A percentile compares a stretch with the other conserved stretches of the same genome.
Conservation (phyloP, 2,113 vertebrate species). For the Crotalus tigris region DNA sequence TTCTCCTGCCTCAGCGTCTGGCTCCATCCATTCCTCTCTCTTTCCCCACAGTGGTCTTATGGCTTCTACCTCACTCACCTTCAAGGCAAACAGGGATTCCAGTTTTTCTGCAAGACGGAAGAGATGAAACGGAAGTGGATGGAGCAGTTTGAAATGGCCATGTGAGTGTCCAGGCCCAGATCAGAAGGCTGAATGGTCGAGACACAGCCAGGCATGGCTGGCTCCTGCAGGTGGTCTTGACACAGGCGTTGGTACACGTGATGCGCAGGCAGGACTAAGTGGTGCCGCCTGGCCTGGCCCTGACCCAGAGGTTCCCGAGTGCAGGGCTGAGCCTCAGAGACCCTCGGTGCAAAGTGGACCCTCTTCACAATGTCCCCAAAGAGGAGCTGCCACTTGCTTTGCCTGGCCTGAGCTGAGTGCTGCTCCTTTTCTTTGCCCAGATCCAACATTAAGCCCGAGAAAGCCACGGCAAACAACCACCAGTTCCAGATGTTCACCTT, state of each 20-base stretch:
- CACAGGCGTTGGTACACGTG: neutral
- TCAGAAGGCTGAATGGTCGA: neutral
- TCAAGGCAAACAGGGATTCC: constrained; percentile 96
- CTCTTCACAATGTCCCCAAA: neutral
- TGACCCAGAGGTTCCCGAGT: neutral
- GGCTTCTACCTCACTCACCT: constrained; percentile 97
- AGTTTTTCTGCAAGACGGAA: constrained; percentile 98
- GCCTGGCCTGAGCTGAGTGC: too few relatives aligned
- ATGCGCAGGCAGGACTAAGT: neutral
- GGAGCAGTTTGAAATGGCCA: constrained; percentile 99
- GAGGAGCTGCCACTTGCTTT: too few relatives aligned
- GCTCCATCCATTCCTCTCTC: neutral
- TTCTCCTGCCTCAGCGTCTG: neutral
- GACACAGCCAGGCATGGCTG: neutral
- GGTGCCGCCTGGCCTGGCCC: neutral
- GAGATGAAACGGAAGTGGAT: constrained; percentile 99
- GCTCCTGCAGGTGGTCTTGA: neutral
- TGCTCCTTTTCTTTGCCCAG: constrained; percentile 56
- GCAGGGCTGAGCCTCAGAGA: rapidly evolving
- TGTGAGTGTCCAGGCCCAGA: constrained; percentile 75
- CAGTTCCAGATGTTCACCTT: constrained; percentile 98
- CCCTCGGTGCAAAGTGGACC: neutral
- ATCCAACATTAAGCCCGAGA: constrained; percentile 97
- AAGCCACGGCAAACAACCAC: constrained; percentile 93
- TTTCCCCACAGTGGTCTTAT: constrained; percentile 87